A percentile compares a stretch with the other conserved stretches of the same genome.
Conservation (phyloP, 1,140 invertebrate species). For the Hirudo medicinalis region DNA sequence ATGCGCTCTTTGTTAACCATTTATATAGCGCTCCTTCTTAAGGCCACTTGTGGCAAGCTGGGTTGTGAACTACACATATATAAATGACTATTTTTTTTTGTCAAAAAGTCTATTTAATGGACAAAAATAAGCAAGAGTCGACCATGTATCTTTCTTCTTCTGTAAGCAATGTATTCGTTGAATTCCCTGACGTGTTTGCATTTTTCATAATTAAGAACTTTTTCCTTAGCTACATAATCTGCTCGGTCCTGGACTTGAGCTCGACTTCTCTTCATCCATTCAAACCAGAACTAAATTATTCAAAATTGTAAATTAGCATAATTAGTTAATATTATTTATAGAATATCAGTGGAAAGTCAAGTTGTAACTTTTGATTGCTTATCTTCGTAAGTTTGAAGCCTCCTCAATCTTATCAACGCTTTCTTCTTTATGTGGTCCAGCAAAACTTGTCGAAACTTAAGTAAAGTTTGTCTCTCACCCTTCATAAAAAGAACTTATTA, state of each 20-base stretch:
- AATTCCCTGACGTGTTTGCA: slow-evolving; percentile 3
- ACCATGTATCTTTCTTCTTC: neutral
- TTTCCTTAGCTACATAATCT: neutral
- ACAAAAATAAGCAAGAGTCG: neutral
- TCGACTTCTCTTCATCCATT: neutral
- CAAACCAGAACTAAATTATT: neutral
- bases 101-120: neutral
- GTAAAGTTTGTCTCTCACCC: slow-evolving; percentile 2
- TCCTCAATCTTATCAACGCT: slow-evolving; percentile 1
- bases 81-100: too few relatives aligned
- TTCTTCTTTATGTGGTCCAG: slow-evolving; percentile 5
- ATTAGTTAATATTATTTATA: neutral
- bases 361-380: neutral
- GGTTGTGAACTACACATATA: too few relatives aligned
- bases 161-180: neutral
- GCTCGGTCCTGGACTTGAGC: neutral
- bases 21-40: too few relatives aligned
- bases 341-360: neutral
- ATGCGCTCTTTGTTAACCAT: too few relatives aligned
- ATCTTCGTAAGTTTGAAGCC: neutral
- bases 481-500: neutral
- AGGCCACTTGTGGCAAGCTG: too few relatives aligned
- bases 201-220: slow-evolving; percentile 3
- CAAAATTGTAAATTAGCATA: neutral
- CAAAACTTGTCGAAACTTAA: slow-evolving; percentile 1